phyloP scores from a whole-genome alignment of 2,888 invertebrate genomes.

The Steinernema hermaphroditum region DNA sequence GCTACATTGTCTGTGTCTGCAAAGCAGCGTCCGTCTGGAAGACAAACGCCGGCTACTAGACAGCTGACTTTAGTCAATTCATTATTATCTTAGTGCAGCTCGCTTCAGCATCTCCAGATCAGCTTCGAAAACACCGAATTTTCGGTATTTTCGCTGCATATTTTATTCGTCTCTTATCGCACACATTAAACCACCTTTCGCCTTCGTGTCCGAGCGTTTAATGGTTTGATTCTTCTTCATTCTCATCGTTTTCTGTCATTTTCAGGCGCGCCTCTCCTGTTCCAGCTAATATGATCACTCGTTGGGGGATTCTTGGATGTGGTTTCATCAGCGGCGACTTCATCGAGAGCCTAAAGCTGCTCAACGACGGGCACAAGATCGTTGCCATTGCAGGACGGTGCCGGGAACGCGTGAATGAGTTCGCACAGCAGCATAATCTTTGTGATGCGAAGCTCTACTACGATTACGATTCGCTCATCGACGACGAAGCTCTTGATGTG shows the following conservation, averaged over 20 bases:
- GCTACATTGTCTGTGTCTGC: too few species aligned
- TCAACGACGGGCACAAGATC: constrained; percentile 31
- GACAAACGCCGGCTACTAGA: too few species aligned
- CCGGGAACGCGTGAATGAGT: constrained; percentile 8
- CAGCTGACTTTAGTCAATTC: too few species aligned
- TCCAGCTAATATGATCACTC: neutral
- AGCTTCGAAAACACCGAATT: too few species aligned
- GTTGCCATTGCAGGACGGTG: constrained; percentile 33
- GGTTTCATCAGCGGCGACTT: constrained; percentile 47
- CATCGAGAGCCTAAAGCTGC: constrained; percentile 26
- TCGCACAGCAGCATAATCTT: constrained; percentile 26
- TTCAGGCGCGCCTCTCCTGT: neutral
- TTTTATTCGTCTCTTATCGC: too few species aligned
- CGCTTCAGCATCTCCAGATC: too few species aligned
- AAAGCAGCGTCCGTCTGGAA: too few species aligned
- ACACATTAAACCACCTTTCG: too few species aligned
- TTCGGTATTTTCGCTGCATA: too few species aligned
- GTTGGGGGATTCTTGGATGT: constrained; percentile 46
- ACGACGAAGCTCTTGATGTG: constrained; percentile 73
- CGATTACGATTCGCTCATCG: constrained; percentile 24
- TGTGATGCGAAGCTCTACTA: constrained; percentile 25
- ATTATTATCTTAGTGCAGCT: too few species aligned
- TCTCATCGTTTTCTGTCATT: neutral
- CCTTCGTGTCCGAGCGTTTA: too few species aligned
- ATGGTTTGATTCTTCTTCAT: neutral